Conservation (phyloP, 1,140 invertebrate species). For the Diprion similis region DNA sequence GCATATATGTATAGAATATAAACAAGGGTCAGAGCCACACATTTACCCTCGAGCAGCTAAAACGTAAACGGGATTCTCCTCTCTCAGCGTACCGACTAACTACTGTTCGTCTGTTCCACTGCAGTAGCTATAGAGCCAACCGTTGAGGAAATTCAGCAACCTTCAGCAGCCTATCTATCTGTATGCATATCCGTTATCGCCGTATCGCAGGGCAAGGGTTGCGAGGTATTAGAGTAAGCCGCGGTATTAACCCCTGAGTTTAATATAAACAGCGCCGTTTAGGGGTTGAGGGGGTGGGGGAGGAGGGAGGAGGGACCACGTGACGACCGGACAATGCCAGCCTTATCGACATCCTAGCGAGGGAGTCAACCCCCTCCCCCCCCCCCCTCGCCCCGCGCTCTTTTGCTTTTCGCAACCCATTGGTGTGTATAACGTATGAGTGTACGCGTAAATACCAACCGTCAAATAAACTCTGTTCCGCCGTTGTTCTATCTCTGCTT, state of each 20-base stretch:
- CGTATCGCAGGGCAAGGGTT: constrained; percentile 58
- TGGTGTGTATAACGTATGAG: background rate
- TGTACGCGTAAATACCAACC: too few species aligned
- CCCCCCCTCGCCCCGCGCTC: background rate
- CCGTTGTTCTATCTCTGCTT: too few species aligned
- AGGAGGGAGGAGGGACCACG: constrained; percentile 35
- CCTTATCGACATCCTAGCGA: constrained; percentile 43
- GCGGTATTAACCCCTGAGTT: constrained; percentile 55
- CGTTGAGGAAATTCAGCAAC: too few species aligned
- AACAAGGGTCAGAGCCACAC: too few species aligned
- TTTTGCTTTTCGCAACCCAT: background rate
- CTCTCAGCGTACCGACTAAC: too few species aligned
- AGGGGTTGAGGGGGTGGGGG: constrained; percentile 26
- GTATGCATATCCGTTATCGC: constrained; percentile 54
- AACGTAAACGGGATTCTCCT: too few species aligned
- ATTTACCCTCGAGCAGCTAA: too few species aligned
- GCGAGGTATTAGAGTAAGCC: constrained; percentile 55
- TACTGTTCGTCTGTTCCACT: too few species aligned
- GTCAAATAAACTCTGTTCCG: too few species aligned
- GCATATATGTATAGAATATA: too few species aligned
- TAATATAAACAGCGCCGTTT: constrained; percentile 55
- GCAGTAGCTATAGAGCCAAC: too few species aligned
- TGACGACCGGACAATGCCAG: constrained; percentile 51
- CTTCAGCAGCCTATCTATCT: constrained; percentile 26
- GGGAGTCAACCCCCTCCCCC: background rate